These are phyloP conservation scores for Alloplasta piceator DNA, from an alignment of 2,888 invertebrate genomes.

Conservation along the genomic window DNA sequence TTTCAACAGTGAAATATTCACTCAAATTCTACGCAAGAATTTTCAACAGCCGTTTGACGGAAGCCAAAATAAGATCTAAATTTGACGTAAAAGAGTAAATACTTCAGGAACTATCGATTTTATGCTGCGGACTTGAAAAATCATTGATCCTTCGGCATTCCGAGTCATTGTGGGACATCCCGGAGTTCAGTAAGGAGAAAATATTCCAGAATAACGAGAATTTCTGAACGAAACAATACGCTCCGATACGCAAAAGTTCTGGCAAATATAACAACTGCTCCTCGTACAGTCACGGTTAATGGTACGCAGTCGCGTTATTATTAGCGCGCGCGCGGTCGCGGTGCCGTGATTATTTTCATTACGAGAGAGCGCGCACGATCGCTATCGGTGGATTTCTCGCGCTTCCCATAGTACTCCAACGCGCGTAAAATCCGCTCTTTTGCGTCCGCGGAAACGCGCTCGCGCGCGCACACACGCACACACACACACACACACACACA, in stretches of 20 bases:
- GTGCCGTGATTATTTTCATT: conserved; percentile 83
- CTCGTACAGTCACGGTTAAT: conserved; percentile 57
- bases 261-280: conserved; percentile 45
- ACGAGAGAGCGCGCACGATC: conserved; percentile 72
- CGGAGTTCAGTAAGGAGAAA: no score
- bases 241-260: conserved; percentile 27
- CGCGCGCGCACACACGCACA: conserved; percentile 29
- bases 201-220: not conserved
- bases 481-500: conserved; percentile 21
- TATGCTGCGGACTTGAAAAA: no score
- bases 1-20: no score
- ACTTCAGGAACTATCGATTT: no score
- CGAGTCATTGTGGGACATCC: no score
- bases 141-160: no score
- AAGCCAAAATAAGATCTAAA: no score
- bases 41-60: no score
- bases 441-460: conserved; percentile 60
- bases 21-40: no score
- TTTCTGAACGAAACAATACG: conserved; percentile 9
- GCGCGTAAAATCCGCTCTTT: conserved; percentile 56
- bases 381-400: conserved; percentile 56
- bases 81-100: no score
- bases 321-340: conserved; percentile 69
- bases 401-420: conserved; percentile 68
- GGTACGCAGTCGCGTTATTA: conserved; percentile 68